Percentiles rank a stretch among this genome's conserved stretches.
phyloP scores from a whole-genome alignment of 1,140 invertebrate genomes.

The Campodea augens region DNA sequence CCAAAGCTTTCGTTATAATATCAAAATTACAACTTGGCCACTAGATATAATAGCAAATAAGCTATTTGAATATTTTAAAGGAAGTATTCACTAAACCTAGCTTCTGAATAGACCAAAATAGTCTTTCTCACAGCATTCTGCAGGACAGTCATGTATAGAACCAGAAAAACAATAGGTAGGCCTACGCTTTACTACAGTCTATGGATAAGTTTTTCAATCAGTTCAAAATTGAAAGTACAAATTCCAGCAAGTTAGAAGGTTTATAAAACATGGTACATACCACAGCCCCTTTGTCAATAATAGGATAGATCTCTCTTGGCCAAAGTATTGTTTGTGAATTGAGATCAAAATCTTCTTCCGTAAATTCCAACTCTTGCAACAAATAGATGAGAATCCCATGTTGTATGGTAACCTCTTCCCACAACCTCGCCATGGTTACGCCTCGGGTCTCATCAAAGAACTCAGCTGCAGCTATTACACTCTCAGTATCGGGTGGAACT shows the following conservation, averaged over 20 bases:
- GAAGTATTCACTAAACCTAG: too few species aligned
- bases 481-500: not conserved
- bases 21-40: too few species aligned
- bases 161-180: too few species aligned
- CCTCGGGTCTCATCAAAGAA: not conserved
- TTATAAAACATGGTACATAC: not conserved
- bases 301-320: not conserved
- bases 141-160: too few species aligned
- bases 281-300: not conserved
- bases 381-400: not conserved
- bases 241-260: not conserved
- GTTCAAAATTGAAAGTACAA: not conserved
- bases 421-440: not conserved
- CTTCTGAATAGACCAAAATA: too few species aligned
- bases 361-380: not conserved
- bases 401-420: not conserved
- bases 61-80: too few species aligned
- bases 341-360: not conserved
- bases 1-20: too few species aligned
- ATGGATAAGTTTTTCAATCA: not conserved
- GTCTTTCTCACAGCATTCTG: too few species aligned
- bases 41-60: too few species aligned
- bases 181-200: not conserved
- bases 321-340: not conserved
- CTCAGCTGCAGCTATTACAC: not conserved